These are phyloP conservation scores for Andrena bucephala DNA, from an alignment of 2,888 invertebrate genomes.

Conservation along the genomic window DNA sequence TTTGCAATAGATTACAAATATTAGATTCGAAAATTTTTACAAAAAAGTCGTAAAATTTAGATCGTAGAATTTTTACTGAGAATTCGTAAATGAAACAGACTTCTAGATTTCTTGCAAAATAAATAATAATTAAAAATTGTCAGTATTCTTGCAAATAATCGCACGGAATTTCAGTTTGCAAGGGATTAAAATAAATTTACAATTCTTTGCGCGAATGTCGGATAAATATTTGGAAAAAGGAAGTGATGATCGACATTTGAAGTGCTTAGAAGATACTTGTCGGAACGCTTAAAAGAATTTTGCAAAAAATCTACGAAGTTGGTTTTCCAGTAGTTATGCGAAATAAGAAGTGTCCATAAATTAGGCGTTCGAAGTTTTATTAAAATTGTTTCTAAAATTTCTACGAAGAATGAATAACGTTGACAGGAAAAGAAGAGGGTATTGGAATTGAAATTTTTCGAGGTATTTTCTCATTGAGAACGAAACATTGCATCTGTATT, in stretches of 20 bases:
- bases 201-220: neutral
- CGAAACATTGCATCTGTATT: conserved; percentile 30
- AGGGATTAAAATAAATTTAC: neutral
- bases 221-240: neutral
- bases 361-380: conserved; percentile 34
- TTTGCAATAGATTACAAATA: conserved; percentile 38
- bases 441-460: conserved; percentile 43
- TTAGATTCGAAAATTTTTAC: conserved; percentile 47
- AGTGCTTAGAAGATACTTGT: conserved; percentile 17
- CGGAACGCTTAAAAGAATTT: neutral
- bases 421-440: conserved; percentile 1
- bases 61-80: conserved; percentile 52
- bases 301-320: conserved; percentile 39
- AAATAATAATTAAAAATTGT: neutral
- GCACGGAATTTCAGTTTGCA: neutral
- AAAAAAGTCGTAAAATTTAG: conserved; percentile 35
- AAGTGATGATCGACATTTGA: neutral
- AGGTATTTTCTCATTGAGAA: conserved; percentile 53
- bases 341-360: conserved; percentile 9
- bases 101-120: conserved; percentile 48
- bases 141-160: neutral
- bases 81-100: conserved; percentile 7
- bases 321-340: conserved; percentile 7
- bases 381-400: conserved; percentile 41
- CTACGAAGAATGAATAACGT: conserved; percentile 33